phyloP scores from a whole-genome alignment of 2,113 vertebrate species.

The Seriola quinqueradiata region DNA sequence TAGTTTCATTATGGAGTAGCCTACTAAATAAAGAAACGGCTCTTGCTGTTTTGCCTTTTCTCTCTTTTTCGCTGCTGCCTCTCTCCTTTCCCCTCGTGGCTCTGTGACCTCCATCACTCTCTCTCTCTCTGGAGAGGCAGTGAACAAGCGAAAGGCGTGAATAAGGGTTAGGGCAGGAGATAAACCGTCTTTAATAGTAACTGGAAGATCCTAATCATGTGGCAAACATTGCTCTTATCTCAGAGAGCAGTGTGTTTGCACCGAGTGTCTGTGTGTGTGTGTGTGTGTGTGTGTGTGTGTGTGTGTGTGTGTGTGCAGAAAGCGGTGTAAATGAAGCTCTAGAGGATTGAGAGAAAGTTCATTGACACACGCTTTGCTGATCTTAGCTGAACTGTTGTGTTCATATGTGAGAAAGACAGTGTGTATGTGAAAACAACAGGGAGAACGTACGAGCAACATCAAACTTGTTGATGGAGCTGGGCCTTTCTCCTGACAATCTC shows the following conservation, averaged over 20 bases:
- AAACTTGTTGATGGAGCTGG: conserved; percentile 43
- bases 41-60: conserved; percentile 13
- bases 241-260: conserved; percentile 42
- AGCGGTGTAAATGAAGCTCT: conserved; percentile 58
- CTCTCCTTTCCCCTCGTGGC: conserved; percentile 29
- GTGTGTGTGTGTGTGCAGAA: background rate
- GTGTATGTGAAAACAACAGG: conserved; percentile 30
- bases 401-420: conserved; percentile 20
- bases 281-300: conserved; percentile 22
- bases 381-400: conserved; percentile 45
- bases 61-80: conserved; percentile 15
- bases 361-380: conserved; percentile 52
- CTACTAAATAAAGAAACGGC: conserved; percentile 31
- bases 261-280: background rate
- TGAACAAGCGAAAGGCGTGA: conserved; percentile 47
- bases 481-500: conserved; percentile 47
- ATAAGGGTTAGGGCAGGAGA: conserved; percentile 62
- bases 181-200: conserved; percentile 79
- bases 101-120: conserved; percentile 69
- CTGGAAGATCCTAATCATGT: conserved; percentile 76
- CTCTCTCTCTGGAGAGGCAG: conserved; percentile 51
- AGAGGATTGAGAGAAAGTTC: conserved; percentile 48
- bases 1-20: background rate
- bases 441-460: conserved; percentile 11
- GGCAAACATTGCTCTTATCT: conserved; percentile 78